A percentile compares a stretch with the other conserved stretches of the same genome.
Evolutionary conservation across 2,888 invertebrate species (phyloP).

Genomic region (Hydraecia micacea): DNA sequence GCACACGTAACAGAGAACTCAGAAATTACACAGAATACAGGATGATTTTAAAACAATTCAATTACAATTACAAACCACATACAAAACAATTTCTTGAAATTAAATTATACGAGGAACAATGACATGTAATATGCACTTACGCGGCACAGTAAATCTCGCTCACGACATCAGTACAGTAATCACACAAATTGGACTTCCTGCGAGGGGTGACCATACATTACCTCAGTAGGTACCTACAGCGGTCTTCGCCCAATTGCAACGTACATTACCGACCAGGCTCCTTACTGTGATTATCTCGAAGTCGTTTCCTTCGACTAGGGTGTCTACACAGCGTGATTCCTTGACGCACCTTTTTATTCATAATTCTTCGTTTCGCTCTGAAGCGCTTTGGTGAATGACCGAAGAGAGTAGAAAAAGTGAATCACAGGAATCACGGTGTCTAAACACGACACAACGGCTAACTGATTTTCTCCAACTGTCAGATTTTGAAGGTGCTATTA

Average conservation of each 20-base stretch:
- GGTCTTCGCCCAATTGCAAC: conserved; percentile 75
- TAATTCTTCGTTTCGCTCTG: conserved; percentile 84
- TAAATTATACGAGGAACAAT: conserved; percentile 64
- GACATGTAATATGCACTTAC: conserved; percentile 63
- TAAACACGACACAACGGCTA: conserved; percentile 79
- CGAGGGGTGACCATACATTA: conserved; percentile 81
- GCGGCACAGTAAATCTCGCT: conserved; percentile 65
- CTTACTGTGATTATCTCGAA: conserved; percentile 76
- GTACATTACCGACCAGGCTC: conserved; percentile 69
- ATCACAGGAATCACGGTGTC: conserved; percentile 88
- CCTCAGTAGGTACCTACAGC: conserved; percentile 68
- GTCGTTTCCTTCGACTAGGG: conserved; percentile 80
- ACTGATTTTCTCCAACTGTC: conserved; percentile 78
- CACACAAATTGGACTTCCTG: conserved; percentile 81
- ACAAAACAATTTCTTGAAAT: conserved; percentile 54
- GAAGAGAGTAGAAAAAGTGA: conserved; percentile 86
- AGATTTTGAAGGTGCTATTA: conserved; percentile 58
- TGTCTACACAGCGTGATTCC: conserved; percentile 88
- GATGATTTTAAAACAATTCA: conserved; percentile 47
- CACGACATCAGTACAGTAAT: conserved; percentile 71
- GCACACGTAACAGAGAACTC: neutral
- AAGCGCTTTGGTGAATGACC: conserved; percentile 88
- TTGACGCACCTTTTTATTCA: conserved; percentile 87
- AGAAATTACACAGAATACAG: conserved; percentile 9
- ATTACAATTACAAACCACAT: conserved; percentile 35